Percentiles rank a stretch among this genome's conserved stretches.
phyloP scores from a whole-genome alignment of 2,797 vertebrate species.

The Todus mexicanus region DNA sequence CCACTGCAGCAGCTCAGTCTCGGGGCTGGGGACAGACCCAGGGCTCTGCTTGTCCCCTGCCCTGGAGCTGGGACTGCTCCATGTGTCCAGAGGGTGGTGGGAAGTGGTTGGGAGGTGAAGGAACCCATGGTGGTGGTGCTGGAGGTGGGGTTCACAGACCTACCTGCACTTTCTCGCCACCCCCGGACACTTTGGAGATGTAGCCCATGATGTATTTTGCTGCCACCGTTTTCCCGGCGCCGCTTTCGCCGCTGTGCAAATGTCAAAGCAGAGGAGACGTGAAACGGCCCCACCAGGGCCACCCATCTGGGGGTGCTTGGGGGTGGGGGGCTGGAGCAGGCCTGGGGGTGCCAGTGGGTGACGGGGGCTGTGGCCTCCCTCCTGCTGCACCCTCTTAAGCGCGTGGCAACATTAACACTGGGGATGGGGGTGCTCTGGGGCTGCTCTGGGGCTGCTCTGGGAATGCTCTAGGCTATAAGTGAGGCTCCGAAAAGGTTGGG shows the following conservation, averaged over 20 bases:
- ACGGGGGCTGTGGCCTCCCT: background rate
- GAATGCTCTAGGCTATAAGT: background rate
- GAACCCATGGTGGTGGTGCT: accelerated
- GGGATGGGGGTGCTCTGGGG: background rate
- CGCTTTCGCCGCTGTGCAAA: slow-evolving; percentile 88
- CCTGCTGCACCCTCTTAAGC: accelerated
- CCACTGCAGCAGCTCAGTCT: background rate
- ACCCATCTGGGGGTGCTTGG: accelerated
- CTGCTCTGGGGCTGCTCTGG: background rate
- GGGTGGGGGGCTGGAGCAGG: background rate
- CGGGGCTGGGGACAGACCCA: background rate
- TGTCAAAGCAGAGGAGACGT: background rate
- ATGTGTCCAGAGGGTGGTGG: accelerated
- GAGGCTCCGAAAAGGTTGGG: background rate
- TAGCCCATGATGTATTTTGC: slow-evolving; percentile 99
- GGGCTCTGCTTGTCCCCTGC: background rate
- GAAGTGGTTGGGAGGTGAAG: background rate
- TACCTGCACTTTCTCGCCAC: slow-evolving; percentile 97
- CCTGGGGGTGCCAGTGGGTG: accelerated
- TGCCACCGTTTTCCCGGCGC: slow-evolving; percentile 96
- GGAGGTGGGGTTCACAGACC: background rate
- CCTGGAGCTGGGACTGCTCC: background rate
- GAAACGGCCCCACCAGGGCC: background rate
- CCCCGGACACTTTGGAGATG: slow-evolving; percentile 97
- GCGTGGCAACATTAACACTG: accelerated